Evolutionary conservation across 2,113 vertebrate genomes (phyloP).

Genomic region (Albula glossodonta): DNA sequence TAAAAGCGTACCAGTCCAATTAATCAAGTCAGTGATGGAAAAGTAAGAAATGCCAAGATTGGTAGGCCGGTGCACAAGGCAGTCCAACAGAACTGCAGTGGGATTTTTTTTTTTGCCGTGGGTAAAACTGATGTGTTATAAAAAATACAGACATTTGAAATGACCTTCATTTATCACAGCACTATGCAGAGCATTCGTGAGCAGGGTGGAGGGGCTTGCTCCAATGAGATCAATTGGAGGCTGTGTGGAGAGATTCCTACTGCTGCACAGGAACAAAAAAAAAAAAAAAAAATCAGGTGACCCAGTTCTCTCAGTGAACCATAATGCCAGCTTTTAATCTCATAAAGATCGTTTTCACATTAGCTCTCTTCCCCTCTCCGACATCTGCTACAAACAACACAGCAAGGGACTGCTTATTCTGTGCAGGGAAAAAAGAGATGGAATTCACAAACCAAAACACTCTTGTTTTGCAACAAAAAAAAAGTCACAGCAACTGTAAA

Average conservation of each 20-base stretch:
- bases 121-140: background rate
- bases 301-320: slow-evolving; percentile 7
- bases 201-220: background rate
- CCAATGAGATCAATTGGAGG: slow-evolving; percentile 16
- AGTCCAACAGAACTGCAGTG: background rate
- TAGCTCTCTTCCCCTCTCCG: too few species aligned
- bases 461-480: background rate
- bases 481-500: background rate
- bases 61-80: background rate
- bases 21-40: background rate
- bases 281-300: slow-evolving; percentile 6
- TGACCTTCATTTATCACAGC: slow-evolving; percentile 19
- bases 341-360: background rate
- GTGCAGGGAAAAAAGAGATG: background rate
- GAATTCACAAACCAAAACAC: background rate
- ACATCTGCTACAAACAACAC: too few species aligned
- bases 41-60: background rate
- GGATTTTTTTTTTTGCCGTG: background rate
- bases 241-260: background rate
- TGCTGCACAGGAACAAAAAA: background rate
- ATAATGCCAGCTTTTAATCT: background rate
- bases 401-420: too few species aligned
- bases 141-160: slow-evolving; percentile 3
- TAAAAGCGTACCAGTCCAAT: background rate
- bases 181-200: background rate